These are phyloP conservation scores for Agonopterix alstromeriana DNA, from an alignment of 2,888 invertebrate genomes.

Conservation along the genomic window DNA sequence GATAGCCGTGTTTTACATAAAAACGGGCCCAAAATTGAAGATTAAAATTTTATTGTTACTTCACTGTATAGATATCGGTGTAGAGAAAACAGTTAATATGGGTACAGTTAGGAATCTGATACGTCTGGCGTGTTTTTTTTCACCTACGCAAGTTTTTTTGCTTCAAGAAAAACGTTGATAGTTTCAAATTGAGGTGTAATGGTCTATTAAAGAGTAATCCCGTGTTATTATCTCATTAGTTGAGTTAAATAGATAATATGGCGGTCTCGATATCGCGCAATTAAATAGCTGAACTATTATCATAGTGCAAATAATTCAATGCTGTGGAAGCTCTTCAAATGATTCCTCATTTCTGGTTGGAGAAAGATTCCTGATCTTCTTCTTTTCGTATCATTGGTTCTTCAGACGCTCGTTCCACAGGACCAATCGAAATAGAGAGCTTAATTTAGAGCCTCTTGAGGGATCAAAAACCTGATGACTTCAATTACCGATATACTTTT, in stretches of 20 bases:
- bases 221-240: slow-evolving; percentile 11
- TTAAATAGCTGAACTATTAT: not conserved
- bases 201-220: slow-evolving; percentile 6
- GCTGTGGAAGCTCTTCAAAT: too few relatives aligned
- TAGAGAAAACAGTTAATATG: slow-evolving; percentile 34
- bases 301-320: not conserved
- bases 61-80: slow-evolving; percentile 31
- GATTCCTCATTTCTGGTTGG: too few relatives aligned
- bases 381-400: too few relatives aligned
- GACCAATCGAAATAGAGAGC: too few relatives aligned
- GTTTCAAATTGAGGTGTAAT: slow-evolving; percentile 24
- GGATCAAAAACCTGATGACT: too few relatives aligned
- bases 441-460: too few relatives aligned
- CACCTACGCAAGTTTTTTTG: slow-evolving; percentile 15
- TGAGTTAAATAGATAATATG: not conserved
- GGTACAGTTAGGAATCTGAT: slow-evolving; percentile 66
- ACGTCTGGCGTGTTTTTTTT: not conserved
- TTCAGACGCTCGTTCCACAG: too few relatives aligned
- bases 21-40: slow-evolving; percentile 10
- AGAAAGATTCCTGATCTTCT: too few relatives aligned
- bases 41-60: slow-evolving; percentile 58
- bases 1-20: slow-evolving; percentile 15
- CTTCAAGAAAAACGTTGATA: slow-evolving; percentile 21
- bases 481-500: too few relatives aligned
- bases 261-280: not conserved